These are phyloP conservation scores for Vulpes ferrilata DNA, from an alignment of 2,113 vertebrate genomes.

Conservation along the genomic window DNA sequence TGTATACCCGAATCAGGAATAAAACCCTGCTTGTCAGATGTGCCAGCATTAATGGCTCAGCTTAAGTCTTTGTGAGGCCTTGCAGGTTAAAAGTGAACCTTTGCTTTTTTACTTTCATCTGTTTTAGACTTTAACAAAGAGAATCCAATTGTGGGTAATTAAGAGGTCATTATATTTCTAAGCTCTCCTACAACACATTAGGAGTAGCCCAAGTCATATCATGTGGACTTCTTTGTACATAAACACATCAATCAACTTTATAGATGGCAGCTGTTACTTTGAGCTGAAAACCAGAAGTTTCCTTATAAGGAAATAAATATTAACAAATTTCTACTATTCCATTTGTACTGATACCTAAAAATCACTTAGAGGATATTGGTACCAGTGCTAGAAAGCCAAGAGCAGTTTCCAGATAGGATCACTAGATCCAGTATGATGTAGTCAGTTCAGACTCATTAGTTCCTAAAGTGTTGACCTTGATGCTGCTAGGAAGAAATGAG, in stretches of 20 bases:
- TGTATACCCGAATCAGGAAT: background rate
- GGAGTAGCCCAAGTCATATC: background rate
- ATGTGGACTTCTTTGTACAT: background rate
- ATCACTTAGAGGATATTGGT: background rate
- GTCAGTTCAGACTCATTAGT: background rate
- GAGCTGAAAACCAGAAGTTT: background rate
- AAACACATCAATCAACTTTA: conserved; percentile 4
- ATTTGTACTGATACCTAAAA: background rate
- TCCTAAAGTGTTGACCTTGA: background rate
- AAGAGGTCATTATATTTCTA: background rate
- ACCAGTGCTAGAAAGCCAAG: background rate
- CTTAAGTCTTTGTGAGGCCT: background rate
- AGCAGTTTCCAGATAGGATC: background rate
- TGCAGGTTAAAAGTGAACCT: background rate
- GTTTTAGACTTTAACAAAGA: conserved; percentile 25
- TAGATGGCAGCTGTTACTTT: background rate
- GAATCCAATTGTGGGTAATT: background rate
- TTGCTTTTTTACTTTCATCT: background rate
- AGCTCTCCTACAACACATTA: background rate
- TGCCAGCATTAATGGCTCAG: background rate
- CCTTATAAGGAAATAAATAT: background rate
- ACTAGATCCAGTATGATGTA: no score
- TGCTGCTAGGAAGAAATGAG: background rate
- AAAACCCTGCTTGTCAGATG: background rate
- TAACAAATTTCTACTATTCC: background rate